Conservation (phyloP, 2,113 vertebrate genomes). For the Xenopus laevis region DNA sequence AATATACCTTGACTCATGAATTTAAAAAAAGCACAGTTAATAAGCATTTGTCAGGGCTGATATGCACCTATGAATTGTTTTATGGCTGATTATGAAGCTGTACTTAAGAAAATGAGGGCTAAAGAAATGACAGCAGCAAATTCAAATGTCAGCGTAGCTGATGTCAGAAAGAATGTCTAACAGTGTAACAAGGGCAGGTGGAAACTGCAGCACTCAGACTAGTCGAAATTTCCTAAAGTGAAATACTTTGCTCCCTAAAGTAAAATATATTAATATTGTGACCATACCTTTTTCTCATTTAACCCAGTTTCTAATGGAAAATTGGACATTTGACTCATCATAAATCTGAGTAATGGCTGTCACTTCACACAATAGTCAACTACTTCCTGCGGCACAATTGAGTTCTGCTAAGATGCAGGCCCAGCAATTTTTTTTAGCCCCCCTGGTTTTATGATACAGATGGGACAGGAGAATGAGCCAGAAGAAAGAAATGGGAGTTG, state of each 20-base stretch:
- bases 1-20: not conserved
- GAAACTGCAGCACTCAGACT: not conserved
- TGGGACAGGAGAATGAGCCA: too few relatives aligned
- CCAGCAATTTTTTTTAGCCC: too few relatives aligned
- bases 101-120: slow-evolving; percentile 1
- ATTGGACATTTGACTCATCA: too few relatives aligned
- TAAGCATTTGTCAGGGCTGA: slow-evolving; percentile 19
- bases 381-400: too few relatives aligned
- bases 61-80: slow-evolving; percentile 9
- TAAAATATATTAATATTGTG: not conserved
- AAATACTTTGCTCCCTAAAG: not conserved
- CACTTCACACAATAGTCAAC: too few relatives aligned
- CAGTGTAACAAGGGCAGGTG: slow-evolving; percentile 3
- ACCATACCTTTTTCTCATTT: not conserved
- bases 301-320: too few relatives aligned
- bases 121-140: not conserved
- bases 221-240: not conserved
- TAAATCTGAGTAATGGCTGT: too few relatives aligned
- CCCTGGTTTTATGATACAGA: too few relatives aligned
- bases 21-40: slow-evolving; percentile 3
- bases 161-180: slow-evolving; percentile 1
- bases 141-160: slow-evolving; percentile 10
- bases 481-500: too few relatives aligned
- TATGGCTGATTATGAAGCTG: not conserved
- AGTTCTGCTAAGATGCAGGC: too few relatives aligned